Percentiles rank a stretch among this genome's conserved stretches.
phyloP scores from a whole-genome alignment of 2,888 invertebrate species.

The Nemapogon koenigi region DNA sequence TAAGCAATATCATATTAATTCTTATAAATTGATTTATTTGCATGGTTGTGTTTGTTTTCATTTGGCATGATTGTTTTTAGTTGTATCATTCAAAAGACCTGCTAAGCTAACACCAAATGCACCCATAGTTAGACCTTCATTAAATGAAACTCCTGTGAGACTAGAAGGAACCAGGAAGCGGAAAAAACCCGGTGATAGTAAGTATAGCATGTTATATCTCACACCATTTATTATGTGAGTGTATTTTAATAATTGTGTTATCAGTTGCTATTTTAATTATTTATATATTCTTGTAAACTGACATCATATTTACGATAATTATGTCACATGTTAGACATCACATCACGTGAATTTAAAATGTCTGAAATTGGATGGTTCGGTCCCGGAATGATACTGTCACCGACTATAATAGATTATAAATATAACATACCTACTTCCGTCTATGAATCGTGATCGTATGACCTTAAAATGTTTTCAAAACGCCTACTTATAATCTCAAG shows the following conservation, averaged over 20 bases:
- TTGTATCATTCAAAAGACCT: slow-evolving; percentile 86
- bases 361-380: too few species aligned
- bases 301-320: too few species aligned
- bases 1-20: too few species aligned
- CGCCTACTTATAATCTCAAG: too few species aligned
- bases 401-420: too few species aligned
- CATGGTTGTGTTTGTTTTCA: slow-evolving; percentile 23
- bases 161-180: slow-evolving; percentile 67
- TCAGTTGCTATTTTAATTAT: slow-evolving; percentile 4
- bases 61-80: slow-evolving; percentile 64
- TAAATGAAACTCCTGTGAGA: slow-evolving; percentile 29
- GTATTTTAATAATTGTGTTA: background rate
- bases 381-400: too few species aligned
- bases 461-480: too few species aligned
- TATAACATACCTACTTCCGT: too few species aligned
- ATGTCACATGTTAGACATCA: too few species aligned
- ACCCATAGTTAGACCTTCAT: slow-evolving; percentile 28
- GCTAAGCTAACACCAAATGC: slow-evolving; percentile 38
- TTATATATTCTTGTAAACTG: background rate
- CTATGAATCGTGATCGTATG: too few species aligned
- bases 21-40: slow-evolving; percentile 16
- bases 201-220: slow-evolving; percentile 27
- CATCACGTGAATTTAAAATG: too few species aligned
- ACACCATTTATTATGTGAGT: background rate
- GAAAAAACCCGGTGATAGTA: slow-evolving; percentile 74